Evolutionary conservation across 2,797 vertebrate genomes (phyloP).

Genomic region (Halcyon leucocephala): DNA sequence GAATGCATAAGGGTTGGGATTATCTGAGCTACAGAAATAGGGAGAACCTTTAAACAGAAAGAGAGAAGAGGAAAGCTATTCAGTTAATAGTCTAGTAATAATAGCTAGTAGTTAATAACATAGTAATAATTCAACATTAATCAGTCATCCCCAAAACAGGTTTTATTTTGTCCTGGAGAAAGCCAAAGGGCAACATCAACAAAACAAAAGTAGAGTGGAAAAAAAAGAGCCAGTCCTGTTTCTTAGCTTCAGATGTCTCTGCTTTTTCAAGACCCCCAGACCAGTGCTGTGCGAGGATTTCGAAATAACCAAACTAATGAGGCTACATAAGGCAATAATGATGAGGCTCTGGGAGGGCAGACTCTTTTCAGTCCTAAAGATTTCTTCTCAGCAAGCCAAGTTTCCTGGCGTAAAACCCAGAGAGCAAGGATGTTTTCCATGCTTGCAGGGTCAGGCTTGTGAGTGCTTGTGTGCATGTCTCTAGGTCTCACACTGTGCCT

Average conservation of each 20-base stretch:
- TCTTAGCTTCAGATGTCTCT: neutral
- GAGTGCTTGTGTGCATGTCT: neutral
- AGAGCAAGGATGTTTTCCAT: neutral
- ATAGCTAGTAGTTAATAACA: neutral
- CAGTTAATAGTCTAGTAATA: neutral
- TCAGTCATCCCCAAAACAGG: neutral
- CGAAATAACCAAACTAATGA: neutral
- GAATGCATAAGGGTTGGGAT: neutral
- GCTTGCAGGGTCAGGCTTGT: neutral
- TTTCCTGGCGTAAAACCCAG: neutral
- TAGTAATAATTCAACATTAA: constrained; percentile 7
- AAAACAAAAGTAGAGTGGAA: neutral
- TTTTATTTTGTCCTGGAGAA: neutral
- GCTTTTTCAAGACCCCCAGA: constrained; percentile 7
- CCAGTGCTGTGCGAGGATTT: neutral
- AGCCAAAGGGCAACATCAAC: neutral
- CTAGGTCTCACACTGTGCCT: neutral
- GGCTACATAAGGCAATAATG: neutral
- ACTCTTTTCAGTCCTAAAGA: neutral
- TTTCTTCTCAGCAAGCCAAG: constrained; percentile 25
- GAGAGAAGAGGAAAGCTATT: neutral
- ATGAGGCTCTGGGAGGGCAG: neutral
- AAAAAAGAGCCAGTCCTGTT: neutral
- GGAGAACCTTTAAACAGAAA: neutral
- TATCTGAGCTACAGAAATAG: neutral